phyloP scores from a whole-genome alignment of 1,140 invertebrate species.

The Aphelenchoides besseyi region DNA sequence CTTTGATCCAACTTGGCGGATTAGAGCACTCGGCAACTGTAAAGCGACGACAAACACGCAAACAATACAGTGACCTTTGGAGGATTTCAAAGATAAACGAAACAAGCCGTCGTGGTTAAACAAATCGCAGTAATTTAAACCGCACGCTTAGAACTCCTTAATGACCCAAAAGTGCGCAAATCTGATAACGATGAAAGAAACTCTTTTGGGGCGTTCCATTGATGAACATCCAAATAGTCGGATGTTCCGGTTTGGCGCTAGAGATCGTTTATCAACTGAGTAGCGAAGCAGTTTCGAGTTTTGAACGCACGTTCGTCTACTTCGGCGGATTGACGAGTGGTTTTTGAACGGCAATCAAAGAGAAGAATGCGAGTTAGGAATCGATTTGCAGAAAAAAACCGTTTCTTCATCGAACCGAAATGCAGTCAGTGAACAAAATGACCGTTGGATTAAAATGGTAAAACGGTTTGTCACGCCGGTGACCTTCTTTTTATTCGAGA shows the following conservation, averaged over 20 bases:
- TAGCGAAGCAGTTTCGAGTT: neutral
- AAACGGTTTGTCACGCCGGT: too few species aligned
- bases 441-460: too few species aligned
- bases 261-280: neutral
- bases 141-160: too few species aligned
- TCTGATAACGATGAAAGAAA: neutral
- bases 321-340: neutral
- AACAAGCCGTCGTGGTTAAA: neutral
- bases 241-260: neutral
- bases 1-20: slow-evolving; percentile 2
- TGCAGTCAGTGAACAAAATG: too few species aligned
- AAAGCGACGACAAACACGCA: too few species aligned
- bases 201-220: neutral
- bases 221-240: neutral
- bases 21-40: too few species aligned
- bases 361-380: too few species aligned
- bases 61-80: too few species aligned
- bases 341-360: neutral
- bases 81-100: neutral
- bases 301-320: neutral
- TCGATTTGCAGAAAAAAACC: too few species aligned
- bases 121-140: neutral
- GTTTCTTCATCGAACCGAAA: too few species aligned
- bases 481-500: too few species aligned
- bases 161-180: neutral